Conservation (phyloP, 2,888 invertebrate species). For the Eupelmus urozonus region DNA sequence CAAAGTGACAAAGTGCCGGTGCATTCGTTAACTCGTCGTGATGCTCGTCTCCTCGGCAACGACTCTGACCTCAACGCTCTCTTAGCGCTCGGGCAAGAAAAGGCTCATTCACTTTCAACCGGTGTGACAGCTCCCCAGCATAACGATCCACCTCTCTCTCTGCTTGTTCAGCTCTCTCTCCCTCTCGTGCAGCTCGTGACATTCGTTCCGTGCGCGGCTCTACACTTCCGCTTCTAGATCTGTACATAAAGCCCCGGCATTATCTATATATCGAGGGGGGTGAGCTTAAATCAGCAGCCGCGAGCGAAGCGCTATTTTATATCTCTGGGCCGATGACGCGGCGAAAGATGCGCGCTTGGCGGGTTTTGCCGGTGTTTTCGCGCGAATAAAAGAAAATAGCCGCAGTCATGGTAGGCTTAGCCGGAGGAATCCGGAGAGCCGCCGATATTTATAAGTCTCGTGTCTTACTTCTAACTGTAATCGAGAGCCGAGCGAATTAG, state of each 20-base stretch:
- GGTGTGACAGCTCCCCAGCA: slow-evolving; percentile 65
- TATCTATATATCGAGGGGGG: too few relatives aligned
- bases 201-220: slow-evolving; percentile 64
- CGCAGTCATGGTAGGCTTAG: slow-evolving; percentile 66
- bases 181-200: slow-evolving; percentile 58
- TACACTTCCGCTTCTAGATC: slow-evolving; percentile 62
- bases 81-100: slow-evolving; percentile 57
- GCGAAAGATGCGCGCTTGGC: background rate
- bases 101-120: slow-evolving; percentile 71
- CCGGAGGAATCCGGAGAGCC: slow-evolving; percentile 61
- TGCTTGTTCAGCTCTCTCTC: background rate
- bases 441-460: slow-evolving; percentile 44
- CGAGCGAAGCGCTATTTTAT: too few relatives aligned
- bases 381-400: slow-evolving; percentile 62
- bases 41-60: too few relatives aligned
- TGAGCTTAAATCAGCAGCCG: slow-evolving; percentile 41
- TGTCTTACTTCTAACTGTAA: slow-evolving; percentile 52
- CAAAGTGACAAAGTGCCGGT: slow-evolving; percentile 56
- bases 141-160: slow-evolving; percentile 55
- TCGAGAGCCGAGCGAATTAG: slow-evolving; percentile 13
- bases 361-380: too few relatives aligned
- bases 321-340: slow-evolving; percentile 44
- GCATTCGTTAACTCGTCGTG: slow-evolving; percentile 22
- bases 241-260: slow-evolving; percentile 1
- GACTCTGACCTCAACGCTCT: slow-evolving; percentile 13